Percentiles rank a stretch among this genome's conserved stretches.
Evolutionary conservation across 2,797 vertebrate genomes (phyloP).

Genomic region (Masticophis lateralis): DNA sequence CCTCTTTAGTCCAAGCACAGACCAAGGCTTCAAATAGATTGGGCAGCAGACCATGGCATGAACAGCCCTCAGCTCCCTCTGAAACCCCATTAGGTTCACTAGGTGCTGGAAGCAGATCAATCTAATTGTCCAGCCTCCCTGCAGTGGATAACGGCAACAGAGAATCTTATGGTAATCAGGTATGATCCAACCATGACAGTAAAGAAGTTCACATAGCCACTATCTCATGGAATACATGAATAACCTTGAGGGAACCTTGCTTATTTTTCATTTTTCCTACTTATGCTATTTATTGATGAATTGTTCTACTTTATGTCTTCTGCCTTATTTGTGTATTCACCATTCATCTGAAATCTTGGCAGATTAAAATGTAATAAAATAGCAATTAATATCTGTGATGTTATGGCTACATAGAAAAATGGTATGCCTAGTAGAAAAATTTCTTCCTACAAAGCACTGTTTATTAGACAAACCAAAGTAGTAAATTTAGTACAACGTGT

Average conservation of each 20-base stretch:
- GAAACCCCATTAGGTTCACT: neutral
- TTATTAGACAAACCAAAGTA: neutral
- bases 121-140: neutral
- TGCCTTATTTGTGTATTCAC: neutral
- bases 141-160: neutral
- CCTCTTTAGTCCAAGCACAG: neutral
- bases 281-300: neutral
- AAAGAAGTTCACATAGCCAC: neutral
- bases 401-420: neutral
- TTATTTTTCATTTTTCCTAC: neutral
- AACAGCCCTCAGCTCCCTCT: neutral
- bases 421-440: neutral
- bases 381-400: neutral
- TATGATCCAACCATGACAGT: neutral
- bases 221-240: neutral
- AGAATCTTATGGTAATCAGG: neutral
- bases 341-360: neutral
- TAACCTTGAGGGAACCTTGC: neutral
- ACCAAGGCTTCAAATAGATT: neutral
- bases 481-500: neutral
- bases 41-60: neutral
- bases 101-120: neutral
- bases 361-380: neutral
- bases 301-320: neutral
- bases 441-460: neutral